A percentile compares a stretch with the other conserved stretches of the same genome.
These are phyloP conservation scores for Tetramorium bicarinatum DNA, from an alignment of 2,888 invertebrate species.

Conservation along the genomic window DNA sequence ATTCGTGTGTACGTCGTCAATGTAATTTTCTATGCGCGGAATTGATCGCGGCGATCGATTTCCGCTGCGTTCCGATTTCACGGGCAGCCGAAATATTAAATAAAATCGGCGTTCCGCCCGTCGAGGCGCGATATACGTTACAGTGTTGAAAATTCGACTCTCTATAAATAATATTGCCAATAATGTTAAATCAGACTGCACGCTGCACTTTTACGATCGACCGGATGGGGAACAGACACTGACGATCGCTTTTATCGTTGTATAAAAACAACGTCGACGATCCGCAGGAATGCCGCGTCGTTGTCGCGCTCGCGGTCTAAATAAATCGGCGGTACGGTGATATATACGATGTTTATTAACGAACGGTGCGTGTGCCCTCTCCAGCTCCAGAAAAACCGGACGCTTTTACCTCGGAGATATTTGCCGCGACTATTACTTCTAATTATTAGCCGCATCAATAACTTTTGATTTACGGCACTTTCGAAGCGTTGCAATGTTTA, in stretches of 20 bases:
- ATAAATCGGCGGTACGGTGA: constrained; percentile 60
- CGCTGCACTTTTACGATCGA: constrained; percentile 11
- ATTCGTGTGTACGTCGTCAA: constrained; percentile 34
- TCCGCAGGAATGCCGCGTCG: constrained; percentile 51
- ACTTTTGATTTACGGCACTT: constrained; percentile 69
- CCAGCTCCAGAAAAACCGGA: constrained; percentile 11
- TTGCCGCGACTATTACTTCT: constrained; percentile 66
- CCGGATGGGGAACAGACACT: constrained; percentile 55
- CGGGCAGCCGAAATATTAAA: constrained; percentile 64
- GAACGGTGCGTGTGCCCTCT: constrained; percentile 1
- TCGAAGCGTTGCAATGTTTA: constrained; percentile 70
- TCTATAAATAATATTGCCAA: constrained; percentile 59
- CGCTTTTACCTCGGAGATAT: constrained; percentile 59
- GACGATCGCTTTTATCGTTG: constrained; percentile 48
- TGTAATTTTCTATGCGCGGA: constrained; percentile 45
- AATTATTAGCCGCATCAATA: constrained; percentile 71
- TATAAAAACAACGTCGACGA: constrained; percentile 30
- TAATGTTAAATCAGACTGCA: constrained; percentile 58
- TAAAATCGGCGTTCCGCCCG: constrained; percentile 54
- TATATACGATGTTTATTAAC: constrained; percentile 56
- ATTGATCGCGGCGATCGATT: constrained; percentile 36
- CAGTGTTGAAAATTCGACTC: constrained; percentile 60
- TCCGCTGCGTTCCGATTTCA: constrained; percentile 62
- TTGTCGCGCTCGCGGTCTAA: constrained; percentile 37
- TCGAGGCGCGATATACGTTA: constrained; percentile 6